Percentiles rank a stretch among this genome's conserved stretches.
These are phyloP conservation scores for Onychorhynchus coronatus DNA, from an alignment of 2,113 vertebrate genomes.

Conservation along the genomic window DNA sequence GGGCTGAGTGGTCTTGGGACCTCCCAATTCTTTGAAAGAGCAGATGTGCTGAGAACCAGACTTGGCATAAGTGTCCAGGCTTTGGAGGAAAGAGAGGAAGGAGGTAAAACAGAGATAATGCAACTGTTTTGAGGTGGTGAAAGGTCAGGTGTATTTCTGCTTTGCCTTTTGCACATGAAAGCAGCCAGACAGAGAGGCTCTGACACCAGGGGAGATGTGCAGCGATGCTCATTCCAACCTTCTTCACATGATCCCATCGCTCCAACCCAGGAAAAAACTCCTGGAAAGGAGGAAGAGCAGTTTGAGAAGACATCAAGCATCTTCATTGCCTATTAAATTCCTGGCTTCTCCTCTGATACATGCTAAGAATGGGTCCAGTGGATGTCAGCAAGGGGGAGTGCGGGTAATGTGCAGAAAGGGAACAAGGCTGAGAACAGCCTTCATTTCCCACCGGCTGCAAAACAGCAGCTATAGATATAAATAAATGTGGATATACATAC, in stretches of 20 bases:
- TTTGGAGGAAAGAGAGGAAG: constrained; percentile 7
- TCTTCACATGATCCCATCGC: background rate
- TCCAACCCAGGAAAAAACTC: background rate
- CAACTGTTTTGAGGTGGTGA: constrained; percentile 30
- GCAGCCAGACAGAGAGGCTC: background rate
- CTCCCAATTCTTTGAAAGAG: constrained; percentile 29
- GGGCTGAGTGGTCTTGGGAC: background rate
- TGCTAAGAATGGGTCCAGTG: background rate
- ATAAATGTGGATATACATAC: background rate
- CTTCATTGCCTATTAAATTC: background rate
- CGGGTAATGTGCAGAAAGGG: background rate
- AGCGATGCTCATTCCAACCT: background rate
- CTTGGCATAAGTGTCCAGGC: background rate
- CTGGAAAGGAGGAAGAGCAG: background rate
- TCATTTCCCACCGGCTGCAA: constrained; percentile 14
- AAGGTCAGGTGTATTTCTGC: background rate
- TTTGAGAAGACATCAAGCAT: background rate
- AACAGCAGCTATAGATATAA: background rate
- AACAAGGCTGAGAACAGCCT: constrained; percentile 4
- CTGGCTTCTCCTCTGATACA: background rate
- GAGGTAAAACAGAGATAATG: constrained; percentile 36
- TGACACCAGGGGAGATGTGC: background rate
- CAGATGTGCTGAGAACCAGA: constrained; percentile 8
- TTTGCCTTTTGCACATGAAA: constrained; percentile 17
- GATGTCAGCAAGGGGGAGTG: background rate